A percentile compares a stretch with the other conserved stretches of the same genome.
phyloP scores from a whole-genome alignment of 1,140 invertebrate genomes.

The Sminthurides bifidus region DNA sequence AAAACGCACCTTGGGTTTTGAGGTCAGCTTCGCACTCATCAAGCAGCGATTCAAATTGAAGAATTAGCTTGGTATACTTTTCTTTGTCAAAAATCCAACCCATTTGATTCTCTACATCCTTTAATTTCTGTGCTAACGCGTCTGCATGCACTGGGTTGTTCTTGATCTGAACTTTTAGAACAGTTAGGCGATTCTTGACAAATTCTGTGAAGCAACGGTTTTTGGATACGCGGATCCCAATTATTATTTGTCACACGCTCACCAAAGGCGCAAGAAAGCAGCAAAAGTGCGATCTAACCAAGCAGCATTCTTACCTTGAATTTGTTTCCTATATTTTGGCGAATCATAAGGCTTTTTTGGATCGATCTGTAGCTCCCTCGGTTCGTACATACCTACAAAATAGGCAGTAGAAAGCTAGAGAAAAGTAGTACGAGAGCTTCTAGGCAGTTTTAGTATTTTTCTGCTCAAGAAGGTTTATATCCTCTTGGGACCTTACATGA shows the following conservation, averaged over 20 bases:
- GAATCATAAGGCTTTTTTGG: slow-evolving; percentile 22
- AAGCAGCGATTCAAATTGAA: slow-evolving; percentile 33
- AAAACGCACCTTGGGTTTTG: slow-evolving; percentile 23
- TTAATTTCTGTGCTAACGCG: slow-evolving; percentile 32
- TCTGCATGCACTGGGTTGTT: slow-evolving; percentile 34
- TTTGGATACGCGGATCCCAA: background rate
- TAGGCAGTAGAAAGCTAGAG: background rate
- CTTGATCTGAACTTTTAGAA: slow-evolving; percentile 22
- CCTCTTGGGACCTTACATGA: too few species aligned
- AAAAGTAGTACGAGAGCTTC: too few species aligned
- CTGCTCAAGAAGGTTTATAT: too few species aligned
- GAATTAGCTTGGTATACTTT: slow-evolving; percentile 30
- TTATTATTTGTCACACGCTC: too few species aligned
- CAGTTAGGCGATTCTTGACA: slow-evolving; percentile 13
- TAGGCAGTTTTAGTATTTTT: too few species aligned
- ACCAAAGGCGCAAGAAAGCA: too few species aligned
- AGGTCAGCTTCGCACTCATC: slow-evolving; percentile 34
- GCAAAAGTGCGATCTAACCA: too few species aligned
- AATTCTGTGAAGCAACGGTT: slow-evolving; percentile 14
- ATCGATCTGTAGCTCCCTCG: slow-evolving; percentile 16
- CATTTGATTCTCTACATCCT: slow-evolving; percentile 22
- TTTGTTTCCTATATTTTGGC: slow-evolving; percentile 10
- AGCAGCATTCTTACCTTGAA: slow-evolving; percentile 12
- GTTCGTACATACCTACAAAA: background rate
- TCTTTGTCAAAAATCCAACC: slow-evolving; percentile 27